phyloP scores from a whole-genome alignment of 2,888 invertebrate genomes.

The Tenthredo amoena region DNA sequence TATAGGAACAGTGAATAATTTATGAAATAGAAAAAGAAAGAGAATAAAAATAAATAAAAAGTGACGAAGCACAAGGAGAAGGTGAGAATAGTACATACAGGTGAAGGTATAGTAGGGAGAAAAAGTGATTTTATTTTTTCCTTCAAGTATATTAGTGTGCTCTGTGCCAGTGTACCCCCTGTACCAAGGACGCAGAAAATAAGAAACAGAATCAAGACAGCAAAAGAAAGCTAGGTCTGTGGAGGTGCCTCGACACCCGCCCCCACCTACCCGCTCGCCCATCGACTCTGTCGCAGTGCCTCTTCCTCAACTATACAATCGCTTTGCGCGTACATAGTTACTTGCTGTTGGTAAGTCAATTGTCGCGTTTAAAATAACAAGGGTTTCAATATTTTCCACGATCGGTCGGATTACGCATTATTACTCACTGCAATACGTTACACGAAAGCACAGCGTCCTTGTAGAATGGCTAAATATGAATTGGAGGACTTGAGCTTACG shows the following conservation, averaged over 20 bases:
- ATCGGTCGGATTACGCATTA: neutral
- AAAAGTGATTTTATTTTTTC: conserved; percentile 13
- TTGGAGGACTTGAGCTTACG: neutral
- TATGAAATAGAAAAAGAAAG: neutral
- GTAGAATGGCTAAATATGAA: neutral
- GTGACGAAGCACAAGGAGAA: neutral
- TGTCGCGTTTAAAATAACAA: neutral
- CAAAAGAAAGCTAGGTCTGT: conserved; percentile 55
- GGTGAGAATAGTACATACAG: conserved; percentile 16
- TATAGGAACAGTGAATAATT: conserved; percentile 27
- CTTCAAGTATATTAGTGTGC: conserved; percentile 18
- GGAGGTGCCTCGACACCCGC: conserved; percentile 61
- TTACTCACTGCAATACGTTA: neutral
- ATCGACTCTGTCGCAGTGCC: conserved; percentile 49
- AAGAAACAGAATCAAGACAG: conserved; percentile 41
- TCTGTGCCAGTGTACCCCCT: conserved; percentile 46
- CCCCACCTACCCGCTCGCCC: conserved; percentile 50
- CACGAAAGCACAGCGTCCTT: neutral
- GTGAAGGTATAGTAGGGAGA: conserved; percentile 1
- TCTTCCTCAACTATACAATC: conserved; percentile 38
- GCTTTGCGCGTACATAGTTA: conserved; percentile 32
- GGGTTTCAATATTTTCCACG: conserved; percentile 13
- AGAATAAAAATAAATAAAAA: conserved; percentile 7
- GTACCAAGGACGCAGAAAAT: conserved; percentile 40
- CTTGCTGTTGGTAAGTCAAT: conserved; percentile 48